Percentiles rank a stretch among this genome's conserved stretches.
These are phyloP conservation scores for Creontiades dilutus DNA, from an alignment of 2,888 invertebrate species.

Conservation along the genomic window DNA sequence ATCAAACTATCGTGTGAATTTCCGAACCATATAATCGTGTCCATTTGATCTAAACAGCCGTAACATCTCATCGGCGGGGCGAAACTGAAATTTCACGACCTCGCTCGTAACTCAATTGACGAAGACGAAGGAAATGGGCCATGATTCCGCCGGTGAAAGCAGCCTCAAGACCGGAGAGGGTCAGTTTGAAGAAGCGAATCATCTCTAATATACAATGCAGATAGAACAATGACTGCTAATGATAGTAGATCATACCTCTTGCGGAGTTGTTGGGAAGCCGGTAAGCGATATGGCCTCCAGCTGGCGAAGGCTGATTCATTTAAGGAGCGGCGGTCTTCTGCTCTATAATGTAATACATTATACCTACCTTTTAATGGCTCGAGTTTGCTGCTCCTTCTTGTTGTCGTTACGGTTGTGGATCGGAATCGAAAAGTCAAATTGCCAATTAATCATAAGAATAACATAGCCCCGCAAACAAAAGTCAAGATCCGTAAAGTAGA, in stretches of 20 bases:
- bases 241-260: conserved; percentile 39
- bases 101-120: neutral
- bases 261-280: neutral
- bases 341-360: conserved; percentile 53
- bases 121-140: neutral
- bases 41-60: neutral
- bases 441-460: neutral
- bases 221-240: conserved; percentile 68
- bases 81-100: neutral
- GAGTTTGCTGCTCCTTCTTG: conserved; percentile 12
- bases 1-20: too few relatives aligned
- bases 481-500: too few relatives aligned
- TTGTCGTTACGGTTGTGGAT: neutral
- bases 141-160: conserved; percentile 28
- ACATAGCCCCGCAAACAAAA: too few relatives aligned
- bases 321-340: conserved; percentile 46
- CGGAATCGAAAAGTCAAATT: neutral
- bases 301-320: conserved; percentile 62
- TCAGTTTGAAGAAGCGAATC: neutral
- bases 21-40: too few relatives aligned
- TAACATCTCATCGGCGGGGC: neutral
- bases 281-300: conserved; percentile 62
- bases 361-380: neutral
- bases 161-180: neutral
- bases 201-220: conserved; percentile 62